A percentile compares a stretch with the other conserved stretches of the same genome.
Evolutionary conservation across 2,888 invertebrate genomes (phyloP).

Genomic region (Monochamus alternatus): DNA sequence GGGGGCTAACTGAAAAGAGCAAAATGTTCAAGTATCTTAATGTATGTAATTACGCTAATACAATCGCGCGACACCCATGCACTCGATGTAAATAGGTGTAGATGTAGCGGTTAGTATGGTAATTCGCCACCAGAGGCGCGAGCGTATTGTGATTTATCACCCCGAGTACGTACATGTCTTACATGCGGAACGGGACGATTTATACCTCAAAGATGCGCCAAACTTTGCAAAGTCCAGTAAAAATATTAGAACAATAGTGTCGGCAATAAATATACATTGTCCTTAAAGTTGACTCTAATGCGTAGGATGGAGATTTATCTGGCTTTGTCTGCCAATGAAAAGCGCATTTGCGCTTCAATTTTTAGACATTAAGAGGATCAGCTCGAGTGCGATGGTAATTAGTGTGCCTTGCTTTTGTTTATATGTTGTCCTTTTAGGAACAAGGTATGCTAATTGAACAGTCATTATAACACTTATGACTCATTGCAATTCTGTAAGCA

Average conservation of each 20-base stretch:
- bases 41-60: constrained; percentile 61
- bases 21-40: constrained; percentile 53
- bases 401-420: constrained; percentile 10
- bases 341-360: constrained; percentile 20
- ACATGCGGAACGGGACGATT: constrained; percentile 54
- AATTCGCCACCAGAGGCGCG: constrained; percentile 62
- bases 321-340: constrained; percentile 45
- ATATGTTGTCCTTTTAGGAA: neutral
- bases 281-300: constrained; percentile 40
- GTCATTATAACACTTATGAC: neutral
- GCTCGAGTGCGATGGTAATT: constrained; percentile 2
- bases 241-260: constrained; percentile 60
- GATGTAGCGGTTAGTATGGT: constrained; percentile 65
- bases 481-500: neutral
- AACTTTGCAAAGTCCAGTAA: constrained; percentile 53
- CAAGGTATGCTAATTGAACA: neutral
- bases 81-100: constrained; percentile 64
- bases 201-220: constrained; percentile 58
- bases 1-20: constrained; percentile 51
- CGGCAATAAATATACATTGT: constrained; percentile 55
- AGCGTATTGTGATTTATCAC: constrained; percentile 61
- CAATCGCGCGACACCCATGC: constrained; percentile 61
- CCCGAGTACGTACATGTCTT: constrained; percentile 56
- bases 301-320: constrained; percentile 57
- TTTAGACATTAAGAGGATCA: constrained; percentile 3